Conservation (phyloP, 1,140 invertebrate genomes). For the Dendroctonus valens region DNA sequence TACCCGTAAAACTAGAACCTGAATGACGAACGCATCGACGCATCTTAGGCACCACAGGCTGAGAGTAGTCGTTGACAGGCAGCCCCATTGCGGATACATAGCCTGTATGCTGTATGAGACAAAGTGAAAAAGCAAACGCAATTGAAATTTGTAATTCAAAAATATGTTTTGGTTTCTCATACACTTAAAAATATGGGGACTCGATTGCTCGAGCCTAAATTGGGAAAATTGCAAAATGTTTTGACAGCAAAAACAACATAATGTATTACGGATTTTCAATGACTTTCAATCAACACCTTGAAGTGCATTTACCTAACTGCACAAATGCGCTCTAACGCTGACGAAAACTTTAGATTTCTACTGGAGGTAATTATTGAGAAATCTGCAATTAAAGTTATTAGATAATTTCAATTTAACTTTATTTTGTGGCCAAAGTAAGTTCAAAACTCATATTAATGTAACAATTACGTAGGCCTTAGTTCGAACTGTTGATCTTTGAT, state of each 20-base stretch:
- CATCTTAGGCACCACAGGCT: constrained; percentile 50
- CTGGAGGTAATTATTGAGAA: too few relatives aligned
- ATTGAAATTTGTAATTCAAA: constrained; percentile 52
- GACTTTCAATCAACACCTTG: too few relatives aligned
- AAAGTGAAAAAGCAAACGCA: constrained; percentile 52
- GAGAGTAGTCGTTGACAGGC: constrained; percentile 52
- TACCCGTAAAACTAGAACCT: constrained; percentile 52
- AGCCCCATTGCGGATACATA: constrained; percentile 52
- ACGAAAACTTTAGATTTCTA: too few relatives aligned
- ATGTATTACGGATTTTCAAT: too few relatives aligned
- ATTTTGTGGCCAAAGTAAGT: too few relatives aligned
- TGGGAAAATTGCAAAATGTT: constrained; percentile 33
- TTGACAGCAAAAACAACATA: constrained; percentile 11
- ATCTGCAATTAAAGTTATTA: too few relatives aligned
- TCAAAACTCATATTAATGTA: too few relatives aligned
- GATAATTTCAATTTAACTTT: too few relatives aligned
- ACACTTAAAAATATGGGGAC: constrained; percentile 30
- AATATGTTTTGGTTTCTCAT: constrained; percentile 38
- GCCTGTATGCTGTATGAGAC: constrained; percentile 53
- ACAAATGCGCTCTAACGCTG: too few relatives aligned
- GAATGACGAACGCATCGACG: constrained; percentile 50
- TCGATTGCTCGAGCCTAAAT: constrained; percentile 25
- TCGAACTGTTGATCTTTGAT: too few relatives aligned
- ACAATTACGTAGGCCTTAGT: too few relatives aligned
- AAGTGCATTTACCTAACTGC: too few relatives aligned